Conservation (phyloP, 2,113 vertebrate genomes). For the Sapajus apella region DNA sequence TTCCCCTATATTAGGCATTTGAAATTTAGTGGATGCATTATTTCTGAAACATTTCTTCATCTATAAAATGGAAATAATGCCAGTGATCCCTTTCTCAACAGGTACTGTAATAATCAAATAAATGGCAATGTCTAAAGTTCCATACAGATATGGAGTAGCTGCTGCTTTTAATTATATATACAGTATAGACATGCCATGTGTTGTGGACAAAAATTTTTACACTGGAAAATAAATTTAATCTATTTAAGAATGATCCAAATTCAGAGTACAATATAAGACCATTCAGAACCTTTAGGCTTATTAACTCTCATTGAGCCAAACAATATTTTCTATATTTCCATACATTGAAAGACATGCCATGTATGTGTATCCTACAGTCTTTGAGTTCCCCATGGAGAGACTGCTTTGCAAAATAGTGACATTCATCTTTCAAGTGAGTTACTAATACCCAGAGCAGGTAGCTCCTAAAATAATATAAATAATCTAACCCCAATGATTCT, state of each 20-base stretch:
- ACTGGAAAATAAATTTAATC: background rate
- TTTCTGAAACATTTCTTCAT: background rate
- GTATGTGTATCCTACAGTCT: background rate
- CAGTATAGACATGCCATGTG: background rate
- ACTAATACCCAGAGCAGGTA: background rate
- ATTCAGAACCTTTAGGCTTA: background rate
- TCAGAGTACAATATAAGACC: background rate
- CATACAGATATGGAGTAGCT: background rate
- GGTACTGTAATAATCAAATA: background rate
- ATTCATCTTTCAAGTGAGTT: background rate
- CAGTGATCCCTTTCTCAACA: background rate
- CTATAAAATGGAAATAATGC: background rate
- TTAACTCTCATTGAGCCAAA: background rate
- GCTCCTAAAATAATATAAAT: background rate
- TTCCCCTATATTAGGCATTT: background rate
- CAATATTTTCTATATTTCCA: background rate
- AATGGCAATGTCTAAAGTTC: background rate
- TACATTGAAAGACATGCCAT: background rate
- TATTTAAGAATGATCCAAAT: background rate
- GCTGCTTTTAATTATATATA: background rate
- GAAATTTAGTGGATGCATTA: background rate
- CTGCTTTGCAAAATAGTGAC: background rate
- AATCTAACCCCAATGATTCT: background rate
- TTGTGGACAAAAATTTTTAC: background rate
- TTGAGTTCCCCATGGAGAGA: background rate